A percentile compares a stretch with the other conserved stretches of the same genome.
Conservation (phyloP, 2,797 vertebrate species). For the Betta splendens region DNA sequence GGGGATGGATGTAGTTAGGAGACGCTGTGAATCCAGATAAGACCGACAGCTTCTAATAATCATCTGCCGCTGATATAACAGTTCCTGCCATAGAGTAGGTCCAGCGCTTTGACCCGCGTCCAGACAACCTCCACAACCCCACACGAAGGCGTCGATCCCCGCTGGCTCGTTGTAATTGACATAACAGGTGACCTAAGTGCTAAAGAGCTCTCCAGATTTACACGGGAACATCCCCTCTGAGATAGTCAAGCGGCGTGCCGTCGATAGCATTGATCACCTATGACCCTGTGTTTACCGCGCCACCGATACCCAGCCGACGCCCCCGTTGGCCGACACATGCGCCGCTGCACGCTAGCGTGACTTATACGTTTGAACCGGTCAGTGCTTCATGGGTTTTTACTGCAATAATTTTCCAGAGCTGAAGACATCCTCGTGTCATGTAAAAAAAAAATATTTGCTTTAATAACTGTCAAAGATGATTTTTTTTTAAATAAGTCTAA, state of each 20-base stretch:
- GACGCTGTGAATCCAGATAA: neutral
- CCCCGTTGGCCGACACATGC: conserved; percentile 1
- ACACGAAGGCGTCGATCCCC: conserved; percentile 31
- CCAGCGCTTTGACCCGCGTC: neutral
- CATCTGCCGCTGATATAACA: neutral
- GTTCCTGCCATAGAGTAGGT: no score
- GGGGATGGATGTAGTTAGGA: neutral
- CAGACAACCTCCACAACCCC: conserved; percentile 29
- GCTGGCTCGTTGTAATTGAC: conserved; percentile 53
- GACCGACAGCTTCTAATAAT: neutral
- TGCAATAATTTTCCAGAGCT: neutral
- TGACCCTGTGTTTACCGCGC: conserved; percentile 53
- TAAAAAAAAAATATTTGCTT: neutral
- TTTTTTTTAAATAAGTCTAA: no score
- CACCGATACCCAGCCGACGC: conserved; percentile 35
- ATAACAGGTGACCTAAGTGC: conserved; percentile 40
- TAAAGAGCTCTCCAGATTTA: conserved; percentile 55
- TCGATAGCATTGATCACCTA: conserved; percentile 53
- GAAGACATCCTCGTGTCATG: neutral
- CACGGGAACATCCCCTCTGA: conserved; percentile 16
- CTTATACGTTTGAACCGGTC: no score
- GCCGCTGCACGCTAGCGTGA: no score
- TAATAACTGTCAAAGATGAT: no score
- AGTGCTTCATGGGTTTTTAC: no score
- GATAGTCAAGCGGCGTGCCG: conserved; percentile 19